These are phyloP conservation scores for Drosophila tropicalis DNA, from an alignment of 1,140 invertebrate species.

Conservation along the genomic window DNA sequence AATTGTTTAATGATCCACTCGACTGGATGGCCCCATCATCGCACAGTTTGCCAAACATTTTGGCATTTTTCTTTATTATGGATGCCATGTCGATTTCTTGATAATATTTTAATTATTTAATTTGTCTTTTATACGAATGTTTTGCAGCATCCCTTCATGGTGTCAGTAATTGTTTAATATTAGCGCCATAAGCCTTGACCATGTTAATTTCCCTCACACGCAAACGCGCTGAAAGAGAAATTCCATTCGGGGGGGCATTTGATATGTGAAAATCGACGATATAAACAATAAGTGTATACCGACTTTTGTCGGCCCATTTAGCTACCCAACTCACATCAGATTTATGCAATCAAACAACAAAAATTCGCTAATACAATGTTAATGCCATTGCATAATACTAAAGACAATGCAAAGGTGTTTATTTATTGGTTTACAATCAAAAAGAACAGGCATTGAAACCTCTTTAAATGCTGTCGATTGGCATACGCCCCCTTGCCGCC, in stretches of 20 bases:
- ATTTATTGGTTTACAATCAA: slow-evolving; percentile 24
- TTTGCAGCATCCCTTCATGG: slow-evolving; percentile 11
- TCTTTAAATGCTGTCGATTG: slow-evolving; percentile 7
- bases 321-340: background rate
- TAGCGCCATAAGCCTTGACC: slow-evolving; percentile 60
- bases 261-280: slow-evolving; percentile 36
- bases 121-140: slow-evolving; percentile 37
- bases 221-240: slow-evolving; percentile 53
- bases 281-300: slow-evolving; percentile 19
- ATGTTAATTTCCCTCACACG: slow-evolving; percentile 62
- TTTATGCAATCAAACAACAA: slow-evolving; percentile 25
- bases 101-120: slow-evolving; percentile 68
- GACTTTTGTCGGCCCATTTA: slow-evolving; percentile 7
- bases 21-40: slow-evolving; percentile 29
- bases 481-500: background rate
- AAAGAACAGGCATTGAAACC: slow-evolving; percentile 26
- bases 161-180: slow-evolving; percentile 41
- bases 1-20: slow-evolving; percentile 16
- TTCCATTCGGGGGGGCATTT: slow-evolving; percentile 30
- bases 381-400: slow-evolving; percentile 46
- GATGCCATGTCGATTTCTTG: slow-evolving; percentile 17
- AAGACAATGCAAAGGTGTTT: slow-evolving; percentile 26
- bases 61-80: slow-evolving; percentile 34
- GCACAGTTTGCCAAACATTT: slow-evolving; percentile 26
- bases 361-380: slow-evolving; percentile 35